Conservation (phyloP, 2,888 invertebrate species). For the Nasonia oneida region DNA sequence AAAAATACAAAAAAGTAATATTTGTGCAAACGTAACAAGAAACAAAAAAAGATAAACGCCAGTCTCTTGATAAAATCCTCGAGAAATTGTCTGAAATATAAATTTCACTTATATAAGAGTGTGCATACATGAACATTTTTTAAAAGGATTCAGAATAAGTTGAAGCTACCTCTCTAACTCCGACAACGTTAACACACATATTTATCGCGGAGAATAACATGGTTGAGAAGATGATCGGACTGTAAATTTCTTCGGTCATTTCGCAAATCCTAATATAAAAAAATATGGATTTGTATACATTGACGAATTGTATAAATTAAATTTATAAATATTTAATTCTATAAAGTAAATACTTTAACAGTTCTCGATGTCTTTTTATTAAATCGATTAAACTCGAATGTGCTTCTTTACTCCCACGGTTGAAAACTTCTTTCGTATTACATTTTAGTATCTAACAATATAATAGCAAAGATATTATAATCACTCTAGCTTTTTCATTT, state of each 20-base stretch:
- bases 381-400: constrained; percentile 2
- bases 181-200: constrained; percentile 36
- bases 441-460: constrained; percentile 16
- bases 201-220: background rate
- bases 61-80: background rate
- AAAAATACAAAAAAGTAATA: constrained; percentile 31
- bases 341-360: constrained; percentile 8
- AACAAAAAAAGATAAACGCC: background rate
- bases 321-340: background rate
- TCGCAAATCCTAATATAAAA: background rate
- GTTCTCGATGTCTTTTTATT: constrained; percentile 3
- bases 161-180: constrained; percentile 18
- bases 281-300: background rate
- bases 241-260: background rate
- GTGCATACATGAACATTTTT: background rate
- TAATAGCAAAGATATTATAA: background rate
- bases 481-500: background rate
- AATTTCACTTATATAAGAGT: background rate
- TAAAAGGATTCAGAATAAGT: background rate
- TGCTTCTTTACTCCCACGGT: background rate
- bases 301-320: background rate
- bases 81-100: background rate
- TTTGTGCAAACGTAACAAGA: background rate
- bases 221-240: background rate
- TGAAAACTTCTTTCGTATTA: background rate